These are phyloP conservation scores for Myzus persicae DNA, from an alignment of 1,140 invertebrate species.

Conservation along the genomic window DNA sequence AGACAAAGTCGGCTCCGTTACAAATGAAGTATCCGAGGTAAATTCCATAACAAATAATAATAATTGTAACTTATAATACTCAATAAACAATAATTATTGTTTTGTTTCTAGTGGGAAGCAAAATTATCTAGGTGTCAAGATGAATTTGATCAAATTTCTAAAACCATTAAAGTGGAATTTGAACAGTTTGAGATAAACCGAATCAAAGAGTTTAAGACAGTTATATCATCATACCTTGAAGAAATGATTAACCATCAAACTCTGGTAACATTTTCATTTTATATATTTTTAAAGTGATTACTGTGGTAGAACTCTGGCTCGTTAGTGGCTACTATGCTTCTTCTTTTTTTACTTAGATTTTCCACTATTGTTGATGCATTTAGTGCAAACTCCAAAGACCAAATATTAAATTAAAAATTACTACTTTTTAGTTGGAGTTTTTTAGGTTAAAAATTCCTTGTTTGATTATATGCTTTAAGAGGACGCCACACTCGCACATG, in stretches of 20 bases:
- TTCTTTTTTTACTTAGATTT: no score
- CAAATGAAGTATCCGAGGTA: slow-evolving; percentile 91
- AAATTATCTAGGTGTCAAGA: slow-evolving; percentile 96
- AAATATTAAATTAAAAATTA: background rate
- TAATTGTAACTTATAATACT: background rate
- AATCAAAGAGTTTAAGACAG: slow-evolving; percentile 89
- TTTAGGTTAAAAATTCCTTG: background rate
- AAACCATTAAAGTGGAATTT: slow-evolving; percentile 95
- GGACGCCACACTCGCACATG: no score
- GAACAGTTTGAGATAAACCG: slow-evolving; percentile 89
- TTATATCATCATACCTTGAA: slow-evolving; percentile 91
- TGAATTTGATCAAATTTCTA: slow-evolving; percentile 95
- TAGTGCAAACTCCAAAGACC: background rate
- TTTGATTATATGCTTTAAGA: background rate
- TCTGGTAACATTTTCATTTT: slow-evolving; percentile 75
- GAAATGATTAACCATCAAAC: slow-evolving; percentile 94
- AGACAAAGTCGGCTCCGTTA: slow-evolving; percentile 89
- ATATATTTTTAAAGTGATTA: background rate
- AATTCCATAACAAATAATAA: slow-evolving; percentile 4
- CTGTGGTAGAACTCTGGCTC: background rate
- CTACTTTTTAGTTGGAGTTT: background rate
- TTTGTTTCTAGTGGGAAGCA: slow-evolving; percentile 80
- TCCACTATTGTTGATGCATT: no score
- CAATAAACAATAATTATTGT: slow-evolving; percentile 20
- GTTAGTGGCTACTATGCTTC: no score